phyloP scores from a whole-genome alignment of 1,140 invertebrate species.

The Drosophila guanche region DNA sequence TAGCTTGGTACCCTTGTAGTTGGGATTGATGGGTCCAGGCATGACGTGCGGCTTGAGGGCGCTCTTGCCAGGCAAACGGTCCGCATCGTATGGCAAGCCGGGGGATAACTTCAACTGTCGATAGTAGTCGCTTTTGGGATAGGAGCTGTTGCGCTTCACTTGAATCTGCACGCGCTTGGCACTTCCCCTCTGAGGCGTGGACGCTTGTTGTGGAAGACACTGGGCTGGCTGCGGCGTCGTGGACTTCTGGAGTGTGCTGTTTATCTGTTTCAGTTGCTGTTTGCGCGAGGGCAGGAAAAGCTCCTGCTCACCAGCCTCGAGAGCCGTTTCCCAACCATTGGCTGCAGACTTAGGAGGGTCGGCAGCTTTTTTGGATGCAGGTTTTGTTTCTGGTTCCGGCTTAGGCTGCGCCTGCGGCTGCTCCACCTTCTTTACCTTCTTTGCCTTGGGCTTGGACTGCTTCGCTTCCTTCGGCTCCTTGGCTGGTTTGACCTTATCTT shows the following conservation, averaged over 20 bases:
- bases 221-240: slow-evolving; percentile 34
- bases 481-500: neutral
- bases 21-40: slow-evolving; percentile 90
- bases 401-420: slow-evolving; percentile 20
- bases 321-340: slow-evolving; percentile 76
- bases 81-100: slow-evolving; percentile 89
- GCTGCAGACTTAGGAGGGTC: slow-evolving; percentile 1
- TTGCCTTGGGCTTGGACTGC: slow-evolving; percentile 24
- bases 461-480: slow-evolving; percentile 10
- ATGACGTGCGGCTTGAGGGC: slow-evolving; percentile 88
- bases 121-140: slow-evolving; percentile 88
- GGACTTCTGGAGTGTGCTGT: slow-evolving; percentile 47
- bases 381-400: slow-evolving; percentile 1
- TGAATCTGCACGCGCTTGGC: slow-evolving; percentile 86
- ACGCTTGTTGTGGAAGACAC: slow-evolving; percentile 15
- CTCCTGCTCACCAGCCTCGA: slow-evolving; percentile 83
- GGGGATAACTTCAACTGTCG: slow-evolving; percentile 88
- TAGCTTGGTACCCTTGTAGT: slow-evolving; percentile 86
- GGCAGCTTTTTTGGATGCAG: neutral
- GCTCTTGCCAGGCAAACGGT: slow-evolving; percentile 87
- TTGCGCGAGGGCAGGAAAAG: slow-evolving; percentile 83
- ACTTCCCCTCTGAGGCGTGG: slow-evolving; percentile 27
- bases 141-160: slow-evolving; percentile 87
- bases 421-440: slow-evolving; percentile 7
- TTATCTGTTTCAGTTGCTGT: slow-evolving; percentile 65